Evolutionary conservation across 2,888 invertebrate species (phyloP), one percentile per base, ranked within the genome.

Genomic region (Nomada goodeniana): DNA sequence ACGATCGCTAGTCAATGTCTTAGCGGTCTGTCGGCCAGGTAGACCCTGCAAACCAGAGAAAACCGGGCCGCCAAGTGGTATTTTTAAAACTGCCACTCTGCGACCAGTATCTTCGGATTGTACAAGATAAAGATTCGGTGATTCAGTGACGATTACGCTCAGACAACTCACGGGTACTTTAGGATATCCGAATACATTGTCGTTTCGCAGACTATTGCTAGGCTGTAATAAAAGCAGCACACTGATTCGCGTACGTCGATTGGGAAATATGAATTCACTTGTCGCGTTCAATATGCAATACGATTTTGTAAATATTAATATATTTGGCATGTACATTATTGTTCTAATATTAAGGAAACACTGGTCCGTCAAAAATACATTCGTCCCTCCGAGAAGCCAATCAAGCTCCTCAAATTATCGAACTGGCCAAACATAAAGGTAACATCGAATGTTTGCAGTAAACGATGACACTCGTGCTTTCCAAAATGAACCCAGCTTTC

Each of bases 41-140:
- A 86, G 81, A 85, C 74, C 68, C 82, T 69, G 70, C 67, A 82
- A 78, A 71, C 73, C 77, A 74, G 80, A 83, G 84, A 80, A 87
- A 88, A 87, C 87, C 84, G 85, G 90, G 89, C 88, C 89, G 84
- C 70, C 83, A 79, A 83, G 83, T 64, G 82, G 85, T 91, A 91
- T 90, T 91, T 90, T 91, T 91, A 90, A 88, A 88, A 83, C 78
- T 77, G 36, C 83, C 76, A 61, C 67, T 61, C 69, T 74, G 78
- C 75, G 63, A 23, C 59, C 65, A 63, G 61, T 73, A 73, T 83
- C 82, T 70, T 73, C 73, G 65, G 70, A 82, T 76, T 64, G 76
- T 50, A 76, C 57, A 29, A 73, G 82, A 83, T 82, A 60, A 81
- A 73, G 69, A 82, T 73, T 76, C 69, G 76, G 57, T 80, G 81